Evolutionary conservation across 1,140 invertebrate genomes (phyloP), one percentile per base, ranked within the genome.

Genomic region (Sipha flava): DNA sequence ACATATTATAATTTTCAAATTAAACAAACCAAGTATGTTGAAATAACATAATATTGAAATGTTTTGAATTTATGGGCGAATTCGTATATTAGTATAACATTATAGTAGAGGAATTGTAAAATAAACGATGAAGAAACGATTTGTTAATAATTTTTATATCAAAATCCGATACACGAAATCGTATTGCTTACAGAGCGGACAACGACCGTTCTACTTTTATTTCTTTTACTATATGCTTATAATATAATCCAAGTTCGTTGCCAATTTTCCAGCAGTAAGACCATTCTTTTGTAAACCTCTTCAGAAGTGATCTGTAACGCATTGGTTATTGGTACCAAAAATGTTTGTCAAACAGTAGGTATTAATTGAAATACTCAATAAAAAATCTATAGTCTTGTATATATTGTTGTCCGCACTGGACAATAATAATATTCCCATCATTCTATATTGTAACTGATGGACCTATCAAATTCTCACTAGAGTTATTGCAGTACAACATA

Each of bases 341-440:
- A n/a, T 43, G 43, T 66, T 66, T 66, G 21, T 66, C 37, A 66
- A 43, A 66, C 64, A 43, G 64, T 66, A 23, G 21, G 37, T 43
- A 43, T 66, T 40, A 66, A 66, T 66, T 66, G 64, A 66, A 66
- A 66, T 40, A 66, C 21, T 66, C 10, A 21, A 40, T 66, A 66
- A 66, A 2, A 40, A 43, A 66, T 26, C 64, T 66, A 66, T 43
- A 43, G 57, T 16, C n/a, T 16, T 59, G 57, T 23, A 64, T 29
- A 59, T 37, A 64, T 66, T 66, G 64, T 66, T n/a, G n/a, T n/a
- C n/a, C 10, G 16, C 37, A 43, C 64, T 26, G 26, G 64, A 66
- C 64, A 43, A 66, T 43, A 66, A 66, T 64, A 64, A 34, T 43
- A 43, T 40, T 43, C 21, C 4, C 37, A 40, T 6, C 64, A 23